Evolutionary conservation across 37 sponge, comb jelly and placozoan genomes (phyloP).

Genomic region (Agelas oroides): DNA sequence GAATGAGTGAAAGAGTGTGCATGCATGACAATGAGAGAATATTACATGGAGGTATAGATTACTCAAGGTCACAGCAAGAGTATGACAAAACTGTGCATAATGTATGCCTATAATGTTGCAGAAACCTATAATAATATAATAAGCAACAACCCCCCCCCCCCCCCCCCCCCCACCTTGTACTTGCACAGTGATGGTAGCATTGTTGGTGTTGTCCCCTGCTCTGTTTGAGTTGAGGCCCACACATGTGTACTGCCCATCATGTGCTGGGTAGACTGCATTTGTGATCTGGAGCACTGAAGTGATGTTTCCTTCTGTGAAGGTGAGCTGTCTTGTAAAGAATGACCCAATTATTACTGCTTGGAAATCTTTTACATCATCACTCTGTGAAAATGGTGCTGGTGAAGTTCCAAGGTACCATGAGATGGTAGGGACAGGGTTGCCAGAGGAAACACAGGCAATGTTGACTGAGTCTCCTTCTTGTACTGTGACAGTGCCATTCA

Average conservation of each 20-base stretch:
- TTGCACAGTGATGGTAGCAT: constrained; percentile 57
- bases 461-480: constrained; percentile 28
- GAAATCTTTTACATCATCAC: background rate
- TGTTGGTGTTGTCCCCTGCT: background rate
- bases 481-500: no score
- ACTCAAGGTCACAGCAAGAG: no score
- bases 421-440: constrained; percentile 47
- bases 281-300: constrained; percentile 23
- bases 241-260: constrained; percentile 42
- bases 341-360: background rate
- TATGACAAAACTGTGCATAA: no score
- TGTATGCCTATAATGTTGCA: no score
- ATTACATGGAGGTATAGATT: no score
- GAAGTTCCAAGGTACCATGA: constrained; percentile 20
- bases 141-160: no score
- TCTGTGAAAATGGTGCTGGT: background rate
- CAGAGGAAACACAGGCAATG: constrained; percentile 49
- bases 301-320: background rate
- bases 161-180: background rate
- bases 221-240: constrained; percentile 5
- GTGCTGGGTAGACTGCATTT: constrained; percentile 23
- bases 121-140: no score
- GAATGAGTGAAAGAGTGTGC: no score
- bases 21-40: no score
- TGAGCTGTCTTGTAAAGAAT: no score